Evolutionary conservation across 2,797 vertebrate species (phyloP).

Genomic region (Siniperca obscura): DNA sequence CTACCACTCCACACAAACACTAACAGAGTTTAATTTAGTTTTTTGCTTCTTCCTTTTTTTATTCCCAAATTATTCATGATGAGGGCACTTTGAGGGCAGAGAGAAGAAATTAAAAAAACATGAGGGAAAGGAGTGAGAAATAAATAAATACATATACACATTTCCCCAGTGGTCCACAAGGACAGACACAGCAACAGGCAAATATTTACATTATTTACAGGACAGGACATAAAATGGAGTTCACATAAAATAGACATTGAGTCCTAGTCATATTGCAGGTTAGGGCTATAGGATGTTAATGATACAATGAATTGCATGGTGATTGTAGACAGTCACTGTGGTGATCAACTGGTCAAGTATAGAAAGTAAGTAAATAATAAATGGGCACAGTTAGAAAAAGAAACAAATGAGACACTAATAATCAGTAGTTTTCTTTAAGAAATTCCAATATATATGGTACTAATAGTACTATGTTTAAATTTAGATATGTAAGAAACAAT

Average conservation of each 20-base stretch:
- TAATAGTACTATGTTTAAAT: background rate
- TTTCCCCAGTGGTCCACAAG: background rate
- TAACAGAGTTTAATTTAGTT: background rate
- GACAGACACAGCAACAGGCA: conserved; percentile 6
- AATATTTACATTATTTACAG: conserved; percentile 27
- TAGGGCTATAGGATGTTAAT: background rate
- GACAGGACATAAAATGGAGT: background rate
- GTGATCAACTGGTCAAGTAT: background rate
- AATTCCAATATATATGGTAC: background rate
- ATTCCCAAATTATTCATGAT: conserved; percentile 27
- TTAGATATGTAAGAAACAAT: background rate
- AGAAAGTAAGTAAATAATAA: background rate
- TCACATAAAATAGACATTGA: background rate
- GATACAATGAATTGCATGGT: background rate
- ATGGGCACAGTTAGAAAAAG: background rate
- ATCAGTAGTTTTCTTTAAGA: background rate
- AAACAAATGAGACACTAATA: background rate
- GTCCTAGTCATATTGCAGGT: background rate
- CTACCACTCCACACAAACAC: conserved; percentile 1
- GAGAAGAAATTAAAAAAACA: conserved; percentile 4
- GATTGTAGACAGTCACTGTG: background rate
- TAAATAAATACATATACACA: conserved; percentile 7
- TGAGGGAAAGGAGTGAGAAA: conserved; percentile 10
- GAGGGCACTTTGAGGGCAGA: conserved; percentile 15
- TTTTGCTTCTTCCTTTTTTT: background rate